Conservation (phyloP, 2,888 invertebrate genomes). For the Calameuta pallipes region DNA sequence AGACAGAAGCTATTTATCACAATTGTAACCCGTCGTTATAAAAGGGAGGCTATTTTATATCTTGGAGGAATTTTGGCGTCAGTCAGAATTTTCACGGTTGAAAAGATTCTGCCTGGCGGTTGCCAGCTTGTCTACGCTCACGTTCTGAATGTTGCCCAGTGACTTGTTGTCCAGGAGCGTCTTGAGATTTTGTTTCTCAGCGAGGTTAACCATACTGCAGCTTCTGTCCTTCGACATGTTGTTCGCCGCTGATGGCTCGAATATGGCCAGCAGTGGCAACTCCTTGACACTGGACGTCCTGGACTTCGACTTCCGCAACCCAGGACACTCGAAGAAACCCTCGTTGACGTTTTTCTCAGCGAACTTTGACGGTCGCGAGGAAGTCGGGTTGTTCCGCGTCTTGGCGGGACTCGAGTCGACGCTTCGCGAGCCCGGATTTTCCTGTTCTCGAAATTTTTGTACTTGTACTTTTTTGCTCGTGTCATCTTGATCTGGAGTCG, state of each 20-base stretch:
- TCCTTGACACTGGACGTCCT: constrained; percentile 47
- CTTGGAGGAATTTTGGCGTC: constrained; percentile 10
- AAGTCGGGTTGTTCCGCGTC: constrained; percentile 21
- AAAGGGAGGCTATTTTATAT: neutral
- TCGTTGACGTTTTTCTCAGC: constrained; percentile 14
- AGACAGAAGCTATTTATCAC: neutral
- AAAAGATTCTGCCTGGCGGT: constrained; percentile 49
- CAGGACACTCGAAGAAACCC: constrained; percentile 24
- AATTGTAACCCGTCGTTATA: neutral
- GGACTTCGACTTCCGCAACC: constrained; percentile 23
- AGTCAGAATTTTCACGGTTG: constrained; percentile 27
- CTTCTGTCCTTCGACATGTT: constrained; percentile 48
- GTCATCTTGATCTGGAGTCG: neutral
- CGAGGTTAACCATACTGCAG: constrained; percentile 56
- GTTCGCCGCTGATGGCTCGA: constrained; percentile 35
- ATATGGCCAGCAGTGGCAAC: constrained; percentile 56
- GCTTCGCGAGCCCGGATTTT: constrained; percentile 34
- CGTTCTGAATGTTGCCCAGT: constrained; percentile 47
- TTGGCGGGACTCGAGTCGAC: constrained; percentile 45
- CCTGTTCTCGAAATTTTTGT: constrained; percentile 23
- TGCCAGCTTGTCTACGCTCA: constrained; percentile 52
- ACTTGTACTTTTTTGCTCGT: constrained; percentile 22
- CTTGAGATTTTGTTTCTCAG: constrained; percentile 49
- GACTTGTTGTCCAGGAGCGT: constrained; percentile 42
- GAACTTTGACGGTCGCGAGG: constrained; percentile 25